phyloP scores from a whole-genome alignment of 2,113 vertebrate genomes.

The Varanus komodoensis region DNA sequence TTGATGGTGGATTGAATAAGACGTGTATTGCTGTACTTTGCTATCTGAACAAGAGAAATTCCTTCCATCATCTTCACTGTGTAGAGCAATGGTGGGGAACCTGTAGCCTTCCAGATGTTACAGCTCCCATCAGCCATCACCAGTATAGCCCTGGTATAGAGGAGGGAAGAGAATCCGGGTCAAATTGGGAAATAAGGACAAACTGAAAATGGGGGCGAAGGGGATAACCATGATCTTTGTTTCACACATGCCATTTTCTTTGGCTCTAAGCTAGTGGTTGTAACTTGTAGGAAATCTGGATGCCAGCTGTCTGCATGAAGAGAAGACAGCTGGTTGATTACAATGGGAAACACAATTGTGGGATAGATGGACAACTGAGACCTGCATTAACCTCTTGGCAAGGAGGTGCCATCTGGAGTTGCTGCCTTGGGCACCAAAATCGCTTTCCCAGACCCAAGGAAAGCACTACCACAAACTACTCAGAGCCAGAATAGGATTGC shows the following conservation, averaged over 20 bases:
- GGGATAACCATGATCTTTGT: slow-evolving; percentile 20
- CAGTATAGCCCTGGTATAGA: rapidly evolving
- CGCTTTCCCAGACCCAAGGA: background rate
- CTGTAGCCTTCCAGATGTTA: no score
- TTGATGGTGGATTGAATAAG: background rate
- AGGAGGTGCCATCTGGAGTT: background rate
- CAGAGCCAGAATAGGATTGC: background rate
- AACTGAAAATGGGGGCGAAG: background rate
- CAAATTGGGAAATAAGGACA: rapidly evolving
- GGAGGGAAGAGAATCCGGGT: slow-evolving; percentile 14
- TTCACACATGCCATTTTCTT: background rate
- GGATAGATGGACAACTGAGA: background rate
- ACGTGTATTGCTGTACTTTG: background rate
- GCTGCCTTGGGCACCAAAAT: background rate
- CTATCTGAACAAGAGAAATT: background rate
- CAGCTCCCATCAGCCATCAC: no score
- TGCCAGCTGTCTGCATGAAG: rapidly evolving
- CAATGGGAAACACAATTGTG: background rate
- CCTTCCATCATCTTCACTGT: background rate
- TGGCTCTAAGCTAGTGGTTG: background rate
- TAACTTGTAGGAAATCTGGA: slow-evolving; percentile 5
- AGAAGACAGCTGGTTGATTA: background rate
- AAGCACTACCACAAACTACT: background rate
- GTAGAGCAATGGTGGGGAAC: no score
- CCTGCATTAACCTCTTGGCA: background rate